A percentile compares a stretch with the other conserved stretches of the same genome.
These are phyloP conservation scores for Cheilosia variabilis DNA, from an alignment of 2,888 invertebrate genomes.

Conservation along the genomic window DNA sequence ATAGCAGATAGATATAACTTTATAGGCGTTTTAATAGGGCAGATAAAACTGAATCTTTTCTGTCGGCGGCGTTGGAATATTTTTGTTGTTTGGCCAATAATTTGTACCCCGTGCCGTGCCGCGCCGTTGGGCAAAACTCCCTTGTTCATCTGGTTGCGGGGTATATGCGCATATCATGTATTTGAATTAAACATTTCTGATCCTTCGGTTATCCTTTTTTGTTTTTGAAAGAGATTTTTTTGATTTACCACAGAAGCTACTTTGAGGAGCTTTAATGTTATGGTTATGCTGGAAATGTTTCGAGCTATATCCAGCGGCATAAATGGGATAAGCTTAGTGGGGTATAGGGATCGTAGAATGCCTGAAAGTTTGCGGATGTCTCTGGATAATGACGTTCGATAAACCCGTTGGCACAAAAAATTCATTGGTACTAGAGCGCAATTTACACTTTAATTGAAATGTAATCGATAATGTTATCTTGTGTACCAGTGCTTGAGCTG, in stretches of 20 bases:
- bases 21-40: constrained; percentile 34
- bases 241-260: constrained; percentile 37
- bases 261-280: constrained; percentile 43
- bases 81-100: constrained; percentile 17
- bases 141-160: not conserved
- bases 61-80: constrained; percentile 22
- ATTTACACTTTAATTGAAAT: too few relatives aligned
- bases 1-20: constrained; percentile 18
- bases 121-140: constrained; percentile 3
- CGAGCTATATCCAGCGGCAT: not conserved
- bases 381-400: too few relatives aligned
- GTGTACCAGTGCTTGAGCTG: too few relatives aligned
- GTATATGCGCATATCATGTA: not conserved
- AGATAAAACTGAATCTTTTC: constrained; percentile 40
- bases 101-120: not conserved
- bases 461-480: too few relatives aligned
- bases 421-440: too few relatives aligned
- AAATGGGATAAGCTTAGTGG: too few relatives aligned
- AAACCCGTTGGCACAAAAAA: too few relatives aligned
- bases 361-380: too few relatives aligned
- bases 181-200: constrained; percentile 43
- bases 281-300: not conserved
- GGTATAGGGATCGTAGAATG: too few relatives aligned
- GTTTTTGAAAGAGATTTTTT: constrained; percentile 23
- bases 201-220: constrained; percentile 27